Evolutionary conservation across 2,888 invertebrate species (phyloP).

Genomic region (Mayetiola destructor): DNA sequence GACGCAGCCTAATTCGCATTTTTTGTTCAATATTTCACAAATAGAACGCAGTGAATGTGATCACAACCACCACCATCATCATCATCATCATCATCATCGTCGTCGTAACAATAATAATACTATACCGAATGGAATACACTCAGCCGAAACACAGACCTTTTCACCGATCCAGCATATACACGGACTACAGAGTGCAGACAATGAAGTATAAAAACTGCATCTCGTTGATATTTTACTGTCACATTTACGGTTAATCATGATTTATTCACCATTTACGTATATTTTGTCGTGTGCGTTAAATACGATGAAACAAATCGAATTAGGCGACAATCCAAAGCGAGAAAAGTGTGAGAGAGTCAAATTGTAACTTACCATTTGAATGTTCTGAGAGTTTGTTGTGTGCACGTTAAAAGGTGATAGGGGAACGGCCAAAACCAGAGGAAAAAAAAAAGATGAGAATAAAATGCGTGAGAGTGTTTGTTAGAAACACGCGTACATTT

Average conservation of each 20-base stretch:
- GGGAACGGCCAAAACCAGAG: too few species aligned
- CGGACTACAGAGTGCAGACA: neutral
- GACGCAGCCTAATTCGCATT: too few species aligned
- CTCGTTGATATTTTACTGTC: constrained; percentile 10
- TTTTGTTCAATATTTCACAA: too few species aligned
- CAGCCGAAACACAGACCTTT: too few species aligned
- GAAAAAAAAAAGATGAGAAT: too few species aligned
- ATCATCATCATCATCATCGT: too few species aligned
- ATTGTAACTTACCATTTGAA: neutral
- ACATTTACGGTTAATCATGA: constrained; percentile 10
- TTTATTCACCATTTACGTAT: constrained; percentile 2
- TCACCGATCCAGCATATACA: too few species aligned
- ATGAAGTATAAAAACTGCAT: constrained; percentile 5
- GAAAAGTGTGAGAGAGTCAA: neutral
- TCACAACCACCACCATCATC: too few species aligned
- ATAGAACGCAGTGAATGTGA: too few species aligned
- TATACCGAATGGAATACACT: too few species aligned
- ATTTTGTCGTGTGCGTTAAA: constrained; percentile 9
- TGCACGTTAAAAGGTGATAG: neutral
- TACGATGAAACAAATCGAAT: constrained; percentile 12
- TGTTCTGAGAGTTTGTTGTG: neutral
- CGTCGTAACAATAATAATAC: too few species aligned
- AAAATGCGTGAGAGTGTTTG: too few species aligned
- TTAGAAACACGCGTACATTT: neutral
- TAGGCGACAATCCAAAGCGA: neutral